Evolutionary conservation across 2,113 vertebrate species (phyloP), one percentile per base, ranked within the genome.

Genomic region (Salvelinus alpinus): DNA sequence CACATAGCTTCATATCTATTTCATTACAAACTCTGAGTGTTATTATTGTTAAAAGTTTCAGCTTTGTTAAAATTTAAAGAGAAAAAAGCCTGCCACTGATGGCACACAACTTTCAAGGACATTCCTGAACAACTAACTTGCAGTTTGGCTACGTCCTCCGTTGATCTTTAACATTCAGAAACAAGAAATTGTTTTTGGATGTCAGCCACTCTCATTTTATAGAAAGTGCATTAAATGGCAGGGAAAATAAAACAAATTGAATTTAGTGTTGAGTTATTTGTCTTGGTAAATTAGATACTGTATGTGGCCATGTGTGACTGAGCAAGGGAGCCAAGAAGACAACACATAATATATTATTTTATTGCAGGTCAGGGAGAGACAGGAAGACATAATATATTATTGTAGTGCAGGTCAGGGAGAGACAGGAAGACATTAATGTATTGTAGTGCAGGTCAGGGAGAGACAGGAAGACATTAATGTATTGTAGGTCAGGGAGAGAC

Each of bases 181-280:
- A 86, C 78, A 81, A 89, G 81, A 75, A 84, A 93, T 92, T 91
- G 89, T 92, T 92, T 92, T 80, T 91, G 90, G 88, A 90, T 81
- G 87, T 78, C 85, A 90, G 86, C 91, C 85, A 92, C 85, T 91
- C 87, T 92, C 87, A 90, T 91, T 92, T 90, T 86, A 91, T 89
- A 86, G 85, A 91, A 91, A 91, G 89, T 89, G 81, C 86, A 90
- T 85, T 92, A 90, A 91, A 91, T 88, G 88, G 80, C 86, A 88
- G 77, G 79, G 87, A 89, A 91, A 78, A 87, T 4, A 89, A 89
- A 89, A 80, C 82, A 90, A 89, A 90, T 88, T 90, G 83, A 91
- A 89, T 89, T 90, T 85, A 87, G 82, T 81, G 2, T 44, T 44
- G 8, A 44, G 38, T 11, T 44, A 89, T 86, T 87, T 90, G 84